A percentile compares a stretch with the other conserved stretches of the same genome.
phyloP scores from a whole-genome alignment of 2,113 vertebrate genomes.

The Tetraodon nigroviridis region DNA sequence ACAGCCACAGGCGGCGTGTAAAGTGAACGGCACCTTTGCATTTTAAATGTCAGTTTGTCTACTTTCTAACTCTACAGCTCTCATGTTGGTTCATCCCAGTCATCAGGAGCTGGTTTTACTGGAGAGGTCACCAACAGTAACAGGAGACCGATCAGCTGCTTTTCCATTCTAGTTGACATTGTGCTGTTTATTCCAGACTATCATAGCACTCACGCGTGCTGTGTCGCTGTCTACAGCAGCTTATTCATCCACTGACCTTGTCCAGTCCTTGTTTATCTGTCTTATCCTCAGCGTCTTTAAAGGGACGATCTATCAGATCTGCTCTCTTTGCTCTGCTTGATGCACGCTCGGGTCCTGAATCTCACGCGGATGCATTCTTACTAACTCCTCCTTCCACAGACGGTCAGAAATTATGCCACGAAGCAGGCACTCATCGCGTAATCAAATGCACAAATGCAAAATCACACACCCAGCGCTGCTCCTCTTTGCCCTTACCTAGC shows the following conservation, averaged over 20 bases:
- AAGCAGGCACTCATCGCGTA: constrained; percentile 31
- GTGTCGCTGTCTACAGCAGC: constrained; percentile 24
- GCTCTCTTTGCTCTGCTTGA: constrained; percentile 18
- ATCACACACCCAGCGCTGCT: constrained; percentile 16
- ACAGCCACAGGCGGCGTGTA: too few species aligned
- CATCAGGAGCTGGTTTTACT: too few species aligned
- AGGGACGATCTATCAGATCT: background rate
- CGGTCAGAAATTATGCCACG: constrained; percentile 18
- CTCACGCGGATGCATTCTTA: constrained; percentile 16
- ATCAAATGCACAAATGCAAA: constrained; percentile 50
- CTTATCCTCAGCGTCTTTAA: constrained; percentile 33
- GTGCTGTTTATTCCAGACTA: background rate
- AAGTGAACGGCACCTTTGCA: too few species aligned
- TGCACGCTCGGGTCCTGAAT: constrained; percentile 29
- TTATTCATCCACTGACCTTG: constrained; percentile 38
- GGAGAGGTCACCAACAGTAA: too few species aligned
- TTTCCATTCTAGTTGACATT: background rate
- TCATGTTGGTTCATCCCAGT: too few species aligned
- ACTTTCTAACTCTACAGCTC: background rate
- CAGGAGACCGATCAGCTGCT: too few species aligned
- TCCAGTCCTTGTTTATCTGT: constrained; percentile 3
- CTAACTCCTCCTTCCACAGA: constrained; percentile 26
- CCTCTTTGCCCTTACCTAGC: constrained; percentile 1
- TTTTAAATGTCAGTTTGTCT: too few species aligned
- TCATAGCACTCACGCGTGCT: constrained; percentile 13